These are phyloP conservation scores for Stenurella melanura DNA, from an alignment of 2,888 invertebrate species.

Conservation along the genomic window DNA sequence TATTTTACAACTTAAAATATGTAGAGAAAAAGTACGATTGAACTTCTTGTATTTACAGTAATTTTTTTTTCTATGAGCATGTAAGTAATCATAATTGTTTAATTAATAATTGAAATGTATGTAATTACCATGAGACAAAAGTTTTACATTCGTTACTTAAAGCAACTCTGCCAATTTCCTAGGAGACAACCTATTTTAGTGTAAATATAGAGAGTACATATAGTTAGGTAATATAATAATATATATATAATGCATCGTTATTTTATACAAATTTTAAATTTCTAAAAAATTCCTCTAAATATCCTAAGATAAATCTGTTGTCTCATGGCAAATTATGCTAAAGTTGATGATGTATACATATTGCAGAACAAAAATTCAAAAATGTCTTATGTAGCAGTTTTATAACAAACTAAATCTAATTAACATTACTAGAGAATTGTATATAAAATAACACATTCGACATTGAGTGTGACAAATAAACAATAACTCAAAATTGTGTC, in stretches of 20 bases:
- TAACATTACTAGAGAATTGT: conserved; percentile 41
- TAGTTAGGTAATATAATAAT: neutral
- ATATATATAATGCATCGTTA: neutral
- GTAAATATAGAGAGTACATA: neutral
- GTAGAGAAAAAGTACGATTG: neutral
- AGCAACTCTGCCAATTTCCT: neutral
- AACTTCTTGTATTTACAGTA: neutral
- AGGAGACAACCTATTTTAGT: neutral
- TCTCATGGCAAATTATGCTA: neutral
- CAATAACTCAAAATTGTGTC: conserved; percentile 60
- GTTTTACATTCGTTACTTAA: neutral
- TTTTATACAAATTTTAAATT: neutral
- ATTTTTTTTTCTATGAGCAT: neutral
- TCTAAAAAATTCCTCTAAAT: neutral
- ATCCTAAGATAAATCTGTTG: neutral
- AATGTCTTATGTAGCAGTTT: conserved; percentile 45
- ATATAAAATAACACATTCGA: conserved; percentile 54
- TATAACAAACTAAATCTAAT: conserved; percentile 38
- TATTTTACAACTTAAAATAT: neutral
- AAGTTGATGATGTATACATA: conserved; percentile 38
- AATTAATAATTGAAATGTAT: neutral
- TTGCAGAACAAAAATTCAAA: conserved; percentile 31
- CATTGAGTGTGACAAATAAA: conserved; percentile 59
- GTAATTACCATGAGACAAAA: neutral
- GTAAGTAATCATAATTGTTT: neutral